Evolutionary conservation across 2,888 invertebrate species (phyloP).

Genomic region (Ashinkailepas kermadecensis): DNA sequence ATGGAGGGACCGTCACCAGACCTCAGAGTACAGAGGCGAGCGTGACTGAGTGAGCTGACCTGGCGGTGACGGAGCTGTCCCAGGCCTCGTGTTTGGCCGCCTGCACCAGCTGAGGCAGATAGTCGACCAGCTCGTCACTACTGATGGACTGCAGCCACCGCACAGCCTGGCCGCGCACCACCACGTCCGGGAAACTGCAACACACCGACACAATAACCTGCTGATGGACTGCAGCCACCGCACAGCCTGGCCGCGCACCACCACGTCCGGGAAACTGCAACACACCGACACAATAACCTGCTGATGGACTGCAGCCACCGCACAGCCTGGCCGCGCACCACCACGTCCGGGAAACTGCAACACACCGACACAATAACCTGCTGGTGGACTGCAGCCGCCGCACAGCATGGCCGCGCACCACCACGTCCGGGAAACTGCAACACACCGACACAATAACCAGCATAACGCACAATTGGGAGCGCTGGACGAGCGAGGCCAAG

Average conservation of each 20-base stretch:
- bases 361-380: conserved; percentile 46
- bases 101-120: conserved; percentile 87
- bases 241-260: conserved; percentile 77
- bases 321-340: conserved; percentile 77
- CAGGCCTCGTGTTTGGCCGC: conserved; percentile 84
- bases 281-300: conserved; percentile 46
- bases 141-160: conserved; percentile 68
- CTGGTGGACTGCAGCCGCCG: conserved; percentile 68
- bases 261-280: conserved; percentile 79
- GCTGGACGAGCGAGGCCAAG: background rate
- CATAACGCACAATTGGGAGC: background rate
- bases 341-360: conserved; percentile 79
- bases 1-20: too few species aligned
- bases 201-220: conserved; percentile 46
- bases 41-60: background rate
- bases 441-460: background rate
- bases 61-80: conserved; percentile 76
- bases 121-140: conserved; percentile 81
- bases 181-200: conserved; percentile 79
- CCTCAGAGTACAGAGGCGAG: too few species aligned
- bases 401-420: conserved; percentile 77
- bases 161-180: conserved; percentile 77
- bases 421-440: conserved; percentile 79
- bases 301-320: conserved; percentile 68
- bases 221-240: conserved; percentile 68